These are phyloP conservation scores for Helarctos malayanus DNA, from an alignment of 2,797 vertebrate genomes.

Conservation along the genomic window DNA sequence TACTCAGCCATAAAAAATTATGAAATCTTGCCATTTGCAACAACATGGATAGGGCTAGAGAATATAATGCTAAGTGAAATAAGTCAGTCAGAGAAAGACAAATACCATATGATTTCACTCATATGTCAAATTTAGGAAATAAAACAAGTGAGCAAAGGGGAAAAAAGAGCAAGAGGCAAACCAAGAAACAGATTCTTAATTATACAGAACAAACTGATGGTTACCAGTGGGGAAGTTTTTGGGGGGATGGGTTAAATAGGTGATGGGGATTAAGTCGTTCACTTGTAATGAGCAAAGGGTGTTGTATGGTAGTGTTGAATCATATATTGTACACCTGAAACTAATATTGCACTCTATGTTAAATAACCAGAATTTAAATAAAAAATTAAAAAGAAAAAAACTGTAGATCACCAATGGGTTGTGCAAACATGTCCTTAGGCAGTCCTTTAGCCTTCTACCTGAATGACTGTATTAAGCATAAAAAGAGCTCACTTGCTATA, in stretches of 20 bases:
- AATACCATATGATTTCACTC: not conserved
- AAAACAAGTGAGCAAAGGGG: not conserved
- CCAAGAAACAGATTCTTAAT: not conserved
- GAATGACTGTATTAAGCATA: not conserved
- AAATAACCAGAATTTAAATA: not conserved
- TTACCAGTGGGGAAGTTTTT: not conserved
- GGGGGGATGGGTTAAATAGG: not conserved
- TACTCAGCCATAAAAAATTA: not conserved
- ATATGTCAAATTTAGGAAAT: not conserved
- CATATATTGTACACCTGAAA: not conserved
- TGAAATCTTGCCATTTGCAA: not conserved
- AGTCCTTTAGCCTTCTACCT: not conserved
- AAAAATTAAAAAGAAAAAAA: not conserved
- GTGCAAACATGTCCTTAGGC: fast-evolving
- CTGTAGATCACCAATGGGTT: not conserved
- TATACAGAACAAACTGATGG: not conserved
- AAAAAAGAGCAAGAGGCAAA: not conserved
- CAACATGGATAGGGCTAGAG: not conserved
- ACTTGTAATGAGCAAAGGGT: not conserved
- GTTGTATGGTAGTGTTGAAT: not conserved
- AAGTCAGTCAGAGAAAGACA: not conserved
- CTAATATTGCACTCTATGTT: not conserved
- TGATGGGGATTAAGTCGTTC: not conserved
- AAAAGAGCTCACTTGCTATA: not conserved
- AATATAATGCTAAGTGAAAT: not conserved